phyloP scores from a whole-genome alignment of 1,140 invertebrate genomes.

The Hesperophylax magnus region DNA sequence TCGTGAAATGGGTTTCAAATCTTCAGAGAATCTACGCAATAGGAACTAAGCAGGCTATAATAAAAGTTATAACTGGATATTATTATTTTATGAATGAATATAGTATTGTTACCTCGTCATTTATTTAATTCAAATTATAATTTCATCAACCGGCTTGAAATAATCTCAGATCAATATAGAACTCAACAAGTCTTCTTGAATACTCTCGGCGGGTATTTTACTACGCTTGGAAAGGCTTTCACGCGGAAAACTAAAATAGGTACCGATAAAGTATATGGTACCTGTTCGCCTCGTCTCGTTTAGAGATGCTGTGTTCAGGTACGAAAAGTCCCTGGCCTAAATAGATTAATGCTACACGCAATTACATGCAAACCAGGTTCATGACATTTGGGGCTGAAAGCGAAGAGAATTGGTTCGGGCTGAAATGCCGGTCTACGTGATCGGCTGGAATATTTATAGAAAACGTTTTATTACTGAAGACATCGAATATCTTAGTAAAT shows the following conservation, averaged over 20 bases:
- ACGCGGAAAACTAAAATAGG: neutral
- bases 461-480: neutral
- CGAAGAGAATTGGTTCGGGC: neutral
- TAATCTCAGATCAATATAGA: slow-evolving; percentile 14
- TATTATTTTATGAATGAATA: neutral
- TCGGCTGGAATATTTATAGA: neutral
- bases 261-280: neutral
- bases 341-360: neutral
- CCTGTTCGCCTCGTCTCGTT: neutral
- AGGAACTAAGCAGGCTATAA: neutral
- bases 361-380: neutral
- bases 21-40: neutral
- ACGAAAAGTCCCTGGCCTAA: neutral
- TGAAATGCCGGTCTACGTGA: neutral
- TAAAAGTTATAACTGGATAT: neutral
- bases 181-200: slow-evolving; percentile 7
- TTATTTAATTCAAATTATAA: neutral
- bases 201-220: too few species aligned
- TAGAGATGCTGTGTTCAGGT: neutral
- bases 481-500: neutral
- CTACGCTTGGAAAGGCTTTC: neutral
- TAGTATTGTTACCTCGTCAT: neutral
- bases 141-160: neutral
- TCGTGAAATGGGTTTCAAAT: neutral
- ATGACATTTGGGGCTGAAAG: neutral